Conservation (phyloP, 1,140 invertebrate genomes). For the Drosophila funebris region DNA sequence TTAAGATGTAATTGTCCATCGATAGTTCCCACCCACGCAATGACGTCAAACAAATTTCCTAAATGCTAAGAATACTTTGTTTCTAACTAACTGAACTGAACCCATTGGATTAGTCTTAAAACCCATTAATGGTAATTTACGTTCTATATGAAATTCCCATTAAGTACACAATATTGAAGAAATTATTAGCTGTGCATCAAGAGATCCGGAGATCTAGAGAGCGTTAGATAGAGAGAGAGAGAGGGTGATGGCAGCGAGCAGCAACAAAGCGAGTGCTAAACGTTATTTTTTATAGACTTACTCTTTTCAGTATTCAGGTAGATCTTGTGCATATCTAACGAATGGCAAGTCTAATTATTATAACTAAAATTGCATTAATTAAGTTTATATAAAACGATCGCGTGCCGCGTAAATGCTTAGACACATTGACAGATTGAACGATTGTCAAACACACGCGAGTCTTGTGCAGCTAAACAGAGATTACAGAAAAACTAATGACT, state of each 20-base stretch:
- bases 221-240: background rate
- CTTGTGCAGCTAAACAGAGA: background rate
- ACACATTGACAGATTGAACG: conserved; percentile 22
- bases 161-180: conserved; percentile 2
- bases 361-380: conserved; percentile 56
- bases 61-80: background rate
- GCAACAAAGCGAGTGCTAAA: background rate
- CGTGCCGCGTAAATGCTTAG: conserved; percentile 44
- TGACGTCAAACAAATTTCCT: background rate
- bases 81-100: background rate
- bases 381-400: conserved; percentile 41
- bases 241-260: background rate
- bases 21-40: background rate
- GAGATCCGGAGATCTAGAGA: too few relatives aligned
- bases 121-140: background rate
- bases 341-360: conserved; percentile 8
- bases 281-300: background rate
- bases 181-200: too few relatives aligned
- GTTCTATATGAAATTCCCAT: conserved; percentile 3
- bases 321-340: background rate
- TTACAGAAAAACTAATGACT: background rate
- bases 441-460: conserved; percentile 15
- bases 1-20: background rate
- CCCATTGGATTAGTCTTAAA: background rate
- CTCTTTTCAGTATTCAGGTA: background rate